Percentiles rank a stretch among this genome's conserved stretches.
Evolutionary conservation across 1,140 invertebrate genomes (phyloP).

Genomic region (Drosophila watanabei): DNA sequence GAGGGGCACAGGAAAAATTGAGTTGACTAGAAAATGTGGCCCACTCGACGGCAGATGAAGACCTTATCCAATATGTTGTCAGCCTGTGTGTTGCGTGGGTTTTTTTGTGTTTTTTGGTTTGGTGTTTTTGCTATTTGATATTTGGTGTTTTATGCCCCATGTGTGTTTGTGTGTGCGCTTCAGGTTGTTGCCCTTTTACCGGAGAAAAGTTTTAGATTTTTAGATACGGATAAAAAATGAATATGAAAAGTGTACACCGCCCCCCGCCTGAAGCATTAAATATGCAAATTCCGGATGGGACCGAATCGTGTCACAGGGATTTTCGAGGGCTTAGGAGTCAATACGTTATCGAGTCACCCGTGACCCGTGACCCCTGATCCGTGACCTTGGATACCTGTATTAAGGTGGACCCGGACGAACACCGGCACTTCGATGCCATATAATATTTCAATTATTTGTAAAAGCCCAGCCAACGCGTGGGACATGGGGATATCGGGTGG

Average conservation of each 20-base stretch:
- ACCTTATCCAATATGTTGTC: conserved; percentile 61
- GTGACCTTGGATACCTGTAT: conserved; percentile 22
- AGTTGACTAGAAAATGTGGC: conserved; percentile 27
- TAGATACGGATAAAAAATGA: conserved; percentile 61
- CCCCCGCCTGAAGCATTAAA: conserved; percentile 49
- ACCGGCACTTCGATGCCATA: conserved; percentile 20
- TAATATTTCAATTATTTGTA: conserved; percentile 62
- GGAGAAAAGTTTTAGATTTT: conserved; percentile 64
- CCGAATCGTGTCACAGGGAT: conserved; percentile 13
- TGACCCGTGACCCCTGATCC: background rate
- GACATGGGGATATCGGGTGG: conserved; percentile 32
- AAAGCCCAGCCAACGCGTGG: conserved; percentile 1
- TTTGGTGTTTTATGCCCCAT: conserved; percentile 18
- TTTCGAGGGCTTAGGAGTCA: conserved; percentile 45
- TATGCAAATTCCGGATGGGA: conserved; percentile 64
- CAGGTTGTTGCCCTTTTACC: conserved; percentile 34
- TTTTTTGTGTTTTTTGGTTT: conserved; percentile 15
- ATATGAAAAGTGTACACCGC: conserved; percentile 54
- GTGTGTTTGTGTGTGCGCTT: conserved; percentile 17
- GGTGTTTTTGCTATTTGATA: conserved; percentile 17
- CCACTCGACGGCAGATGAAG: conserved; percentile 46
- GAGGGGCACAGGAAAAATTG: conserved; percentile 51
- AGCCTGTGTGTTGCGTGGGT: conserved; percentile 29
- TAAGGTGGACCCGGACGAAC: conserved; percentile 9
- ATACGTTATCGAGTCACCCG: conserved; percentile 25